These are phyloP conservation scores for Argyra leucocephala DNA, from an alignment of 2,888 invertebrate genomes.

Conservation along the genomic window DNA sequence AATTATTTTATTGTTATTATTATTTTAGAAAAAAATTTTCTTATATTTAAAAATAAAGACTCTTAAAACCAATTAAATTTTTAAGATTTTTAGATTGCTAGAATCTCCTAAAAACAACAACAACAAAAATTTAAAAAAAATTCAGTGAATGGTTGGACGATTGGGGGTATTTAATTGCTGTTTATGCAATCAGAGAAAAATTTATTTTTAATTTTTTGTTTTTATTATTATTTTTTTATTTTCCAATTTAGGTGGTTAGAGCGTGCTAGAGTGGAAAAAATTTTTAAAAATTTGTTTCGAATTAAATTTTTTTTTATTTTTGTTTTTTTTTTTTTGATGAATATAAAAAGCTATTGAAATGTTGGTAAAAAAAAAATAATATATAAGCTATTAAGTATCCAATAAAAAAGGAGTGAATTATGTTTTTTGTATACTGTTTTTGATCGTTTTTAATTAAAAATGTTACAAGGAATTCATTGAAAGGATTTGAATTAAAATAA, in stretches of 20 bases:
- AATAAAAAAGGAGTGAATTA: too few relatives aligned
- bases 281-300: neutral
- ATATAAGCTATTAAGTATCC: too few relatives aligned
- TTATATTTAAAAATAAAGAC: neutral
- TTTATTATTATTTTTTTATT: too few relatives aligned
- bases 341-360: too few relatives aligned
- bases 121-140: too few relatives aligned
- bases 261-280: constrained; percentile 1
- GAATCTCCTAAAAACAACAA: too few relatives aligned
- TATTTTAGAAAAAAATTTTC: neutral
- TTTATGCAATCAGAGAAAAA: neutral
- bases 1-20: constrained; percentile 15
- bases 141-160: too few relatives aligned
- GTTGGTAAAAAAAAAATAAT: too few relatives aligned
- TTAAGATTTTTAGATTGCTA: neutral
- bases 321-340: too few relatives aligned
- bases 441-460: neutral
- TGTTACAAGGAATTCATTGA: neutral
- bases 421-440: too few relatives aligned
- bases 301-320: too few relatives aligned
- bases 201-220: neutral
- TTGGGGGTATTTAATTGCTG: too few relatives aligned
- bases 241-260: neutral
- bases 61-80: constrained; percentile 2
- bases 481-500: neutral